Conservation (phyloP, 2,113 vertebrate genomes). For the Neodontobutis hainanensis region DNA sequence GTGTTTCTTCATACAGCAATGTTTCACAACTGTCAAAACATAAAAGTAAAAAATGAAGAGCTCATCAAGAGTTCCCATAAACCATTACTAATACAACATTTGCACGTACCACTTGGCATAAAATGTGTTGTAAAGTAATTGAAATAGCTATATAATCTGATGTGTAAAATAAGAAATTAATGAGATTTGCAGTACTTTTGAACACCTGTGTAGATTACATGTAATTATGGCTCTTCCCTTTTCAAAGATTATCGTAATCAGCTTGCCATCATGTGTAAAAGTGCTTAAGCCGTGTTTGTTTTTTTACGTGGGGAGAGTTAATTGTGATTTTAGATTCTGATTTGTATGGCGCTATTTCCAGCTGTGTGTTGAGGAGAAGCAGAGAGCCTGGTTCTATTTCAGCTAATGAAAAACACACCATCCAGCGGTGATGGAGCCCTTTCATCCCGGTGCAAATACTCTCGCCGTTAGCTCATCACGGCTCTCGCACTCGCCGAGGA, state of each 20-base stretch:
- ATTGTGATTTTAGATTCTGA: not conserved
- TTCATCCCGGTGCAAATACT: constrained; percentile 8
- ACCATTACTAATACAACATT: too few relatives aligned
- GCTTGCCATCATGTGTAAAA: too few relatives aligned
- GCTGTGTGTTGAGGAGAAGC: not conserved
- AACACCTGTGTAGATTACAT: constrained; percentile 2
- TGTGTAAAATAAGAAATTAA: too few relatives aligned
- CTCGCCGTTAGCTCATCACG: constrained; percentile 33
- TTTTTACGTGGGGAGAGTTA: not conserved
- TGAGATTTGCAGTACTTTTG: not conserved
- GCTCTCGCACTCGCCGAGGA: constrained; percentile 23
- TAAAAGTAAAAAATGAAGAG: too few relatives aligned
- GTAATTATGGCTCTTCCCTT: not conserved
- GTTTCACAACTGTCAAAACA: too few relatives aligned
- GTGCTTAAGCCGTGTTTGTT: too few relatives aligned
- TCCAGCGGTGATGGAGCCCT: constrained; percentile 11
- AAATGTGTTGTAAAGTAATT: too few relatives aligned
- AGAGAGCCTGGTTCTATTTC: constrained; percentile 5
- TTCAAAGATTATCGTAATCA: not conserved
- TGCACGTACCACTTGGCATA: too few relatives aligned
- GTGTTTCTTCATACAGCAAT: too few relatives aligned
- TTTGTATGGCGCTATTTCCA: not conserved
- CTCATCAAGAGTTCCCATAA: too few relatives aligned
- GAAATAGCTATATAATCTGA: too few relatives aligned
- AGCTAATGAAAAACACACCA: constrained; percentile 19